phyloP scores from a whole-genome alignment of 2,888 invertebrate genomes.

The Hololepta plana region DNA sequence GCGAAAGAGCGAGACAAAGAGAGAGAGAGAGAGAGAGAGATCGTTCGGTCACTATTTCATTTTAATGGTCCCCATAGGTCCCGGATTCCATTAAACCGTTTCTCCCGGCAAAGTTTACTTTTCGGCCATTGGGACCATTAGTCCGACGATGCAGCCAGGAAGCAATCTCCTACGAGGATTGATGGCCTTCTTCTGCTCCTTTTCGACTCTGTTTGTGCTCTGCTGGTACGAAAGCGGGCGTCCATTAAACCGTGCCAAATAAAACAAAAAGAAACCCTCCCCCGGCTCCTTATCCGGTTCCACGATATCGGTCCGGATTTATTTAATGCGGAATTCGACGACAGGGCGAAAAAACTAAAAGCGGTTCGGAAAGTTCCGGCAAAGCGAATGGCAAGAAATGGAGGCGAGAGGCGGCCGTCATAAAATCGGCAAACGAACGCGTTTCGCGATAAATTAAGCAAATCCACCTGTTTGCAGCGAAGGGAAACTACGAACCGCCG shows the following conservation, averaged over 20 bases:
- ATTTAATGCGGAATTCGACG: no score
- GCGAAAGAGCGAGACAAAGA: no score
- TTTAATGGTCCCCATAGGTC: slow-evolving; percentile 36
- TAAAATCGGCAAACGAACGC: no score
- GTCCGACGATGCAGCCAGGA: slow-evolving; percentile 31
- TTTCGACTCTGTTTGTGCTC: slow-evolving; percentile 24
- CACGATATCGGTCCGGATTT: no score
- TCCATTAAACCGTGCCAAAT: slow-evolving; percentile 22
- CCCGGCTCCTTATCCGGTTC: no score
- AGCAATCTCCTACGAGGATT: slow-evolving; percentile 31
- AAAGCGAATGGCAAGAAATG: no score
- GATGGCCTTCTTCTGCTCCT: slow-evolving; percentile 24
- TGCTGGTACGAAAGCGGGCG: no score
- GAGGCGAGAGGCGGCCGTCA: no score
- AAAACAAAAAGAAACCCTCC: slow-evolving; percentile 1
- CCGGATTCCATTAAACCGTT: slow-evolving; percentile 38
- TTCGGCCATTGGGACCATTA: slow-evolving; percentile 31
- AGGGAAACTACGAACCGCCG: slow-evolving; percentile 13
- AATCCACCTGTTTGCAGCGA: slow-evolving; percentile 29
- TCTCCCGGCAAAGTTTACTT: slow-evolving; percentile 30
- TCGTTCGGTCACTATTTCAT: slow-evolving; percentile 33
- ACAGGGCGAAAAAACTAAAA: no score
- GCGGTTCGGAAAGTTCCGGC: no score
- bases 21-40: no score
- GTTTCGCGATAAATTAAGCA: slow-evolving; percentile 17